A percentile compares a stretch with the other conserved stretches of the same genome.
Evolutionary conservation across 2,113 vertebrate genomes (phyloP).

Genomic region (Thunnus maccoyii): DNA sequence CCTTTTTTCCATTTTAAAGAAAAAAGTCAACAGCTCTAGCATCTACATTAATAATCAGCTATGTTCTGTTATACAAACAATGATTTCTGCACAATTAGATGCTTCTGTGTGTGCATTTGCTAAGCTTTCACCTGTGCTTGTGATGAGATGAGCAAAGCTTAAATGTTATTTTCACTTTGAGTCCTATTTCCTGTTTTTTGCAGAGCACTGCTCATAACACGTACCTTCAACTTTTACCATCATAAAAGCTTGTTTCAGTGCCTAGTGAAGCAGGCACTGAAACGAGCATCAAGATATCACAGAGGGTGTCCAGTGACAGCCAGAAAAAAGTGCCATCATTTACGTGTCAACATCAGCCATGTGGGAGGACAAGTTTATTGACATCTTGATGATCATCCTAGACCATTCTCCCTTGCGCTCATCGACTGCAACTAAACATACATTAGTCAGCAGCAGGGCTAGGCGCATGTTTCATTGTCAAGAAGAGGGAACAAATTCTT

Average conservation of each 20-base stretch:
- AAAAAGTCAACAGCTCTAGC: neutral
- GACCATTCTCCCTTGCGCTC: conserved; percentile 72
- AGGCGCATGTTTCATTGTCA: conserved; percentile 69
- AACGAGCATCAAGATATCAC: conserved; percentile 71
- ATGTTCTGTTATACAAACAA: conserved; percentile 22
- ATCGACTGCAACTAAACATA: conserved; percentile 78
- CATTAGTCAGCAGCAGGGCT: conserved; percentile 75
- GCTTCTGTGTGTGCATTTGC: neutral
- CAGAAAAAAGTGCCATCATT: conserved; percentile 81
- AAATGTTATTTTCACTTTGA: conserved; percentile 4
- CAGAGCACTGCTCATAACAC: conserved; percentile 6
- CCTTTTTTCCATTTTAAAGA: neutral
- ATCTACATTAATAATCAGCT: conserved; percentile 4
- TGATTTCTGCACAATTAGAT: conserved; percentile 16
- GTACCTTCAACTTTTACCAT: conserved; percentile 46
- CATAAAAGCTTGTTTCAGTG: conserved; percentile 63
- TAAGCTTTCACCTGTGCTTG: conserved; percentile 6
- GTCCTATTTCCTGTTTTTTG: neutral
- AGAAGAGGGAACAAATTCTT: conserved; percentile 27
- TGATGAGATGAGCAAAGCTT: neutral
- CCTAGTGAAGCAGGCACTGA: conserved; percentile 60
- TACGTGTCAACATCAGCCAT: conserved; percentile 81
- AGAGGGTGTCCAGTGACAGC: conserved; percentile 73
- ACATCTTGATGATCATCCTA: conserved; percentile 81
- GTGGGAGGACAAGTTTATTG: conserved; percentile 85